Base-by-base conservation (phyloP, 2,888 invertebrate species). In the Synanthedon myopaeformis region DNA sequence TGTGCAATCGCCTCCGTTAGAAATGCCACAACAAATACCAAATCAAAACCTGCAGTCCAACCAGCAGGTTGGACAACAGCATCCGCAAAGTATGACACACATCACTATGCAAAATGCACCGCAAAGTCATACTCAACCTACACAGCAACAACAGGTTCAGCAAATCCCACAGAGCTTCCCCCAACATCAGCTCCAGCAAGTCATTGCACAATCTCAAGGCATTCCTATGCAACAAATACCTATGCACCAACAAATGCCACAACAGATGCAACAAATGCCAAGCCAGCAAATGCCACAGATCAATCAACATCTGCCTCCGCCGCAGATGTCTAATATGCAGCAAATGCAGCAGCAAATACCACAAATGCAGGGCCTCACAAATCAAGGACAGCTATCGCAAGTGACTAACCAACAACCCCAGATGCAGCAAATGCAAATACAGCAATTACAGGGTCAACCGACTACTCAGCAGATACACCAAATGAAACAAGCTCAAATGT, bases 231-330 rank as follows among this genome's bases (percentile, higher is more conserved):
- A 88, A 64, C 88, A 88, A 63, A 83, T 89, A 59, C 88, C 89
- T 41, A 87, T 88, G 82, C 87, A 88, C 56, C 88, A 88, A 61
- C 87, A 84, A 61, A 83, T 86, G 67, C 84, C 88, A 14, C 89
- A 89, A 62, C 89, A 88, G 63, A 82, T 88, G 81, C 87, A 88
- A 63, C 88, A 87, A 67, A 86, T 87, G 59, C 86, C 87, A 53
- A 84, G 86, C 59, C 86, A 86, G 66, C 89, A 88, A 72, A 85
- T 88, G 82, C 90, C 78, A 70, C 89, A 79, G 75, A 83, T 88
- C 61, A 74, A 79, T 61, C 86, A 86, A 63, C 86, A 86, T 63
- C 70, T 88, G 64, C 86, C 84, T 5, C 88, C 88, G 63, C 63
- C 79, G 1, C 88, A 86, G 63, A 79, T 88, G 59, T 66, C 83